Conservation (phyloP, 2,797 vertebrate species). For the Capromys pilorides region DNA sequence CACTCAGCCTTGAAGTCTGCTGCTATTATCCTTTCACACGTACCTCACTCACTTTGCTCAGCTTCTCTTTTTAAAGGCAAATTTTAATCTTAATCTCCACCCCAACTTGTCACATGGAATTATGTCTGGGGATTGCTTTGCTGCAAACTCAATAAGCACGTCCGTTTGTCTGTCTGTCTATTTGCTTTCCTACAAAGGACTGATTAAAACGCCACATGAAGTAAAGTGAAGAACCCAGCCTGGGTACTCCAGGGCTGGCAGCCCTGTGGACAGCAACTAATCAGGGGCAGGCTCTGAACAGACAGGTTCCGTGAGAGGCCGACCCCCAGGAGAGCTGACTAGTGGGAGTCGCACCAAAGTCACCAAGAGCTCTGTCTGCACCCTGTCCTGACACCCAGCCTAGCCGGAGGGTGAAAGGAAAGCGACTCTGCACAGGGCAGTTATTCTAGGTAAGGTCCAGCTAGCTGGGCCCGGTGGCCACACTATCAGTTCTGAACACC, state of each 20-base stretch:
- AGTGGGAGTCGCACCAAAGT: background rate
- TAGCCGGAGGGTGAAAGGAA: background rate
- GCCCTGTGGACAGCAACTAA: background rate
- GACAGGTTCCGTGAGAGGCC: background rate
- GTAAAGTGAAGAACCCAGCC: background rate
- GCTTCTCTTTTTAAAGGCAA: background rate
- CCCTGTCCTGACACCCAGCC: background rate
- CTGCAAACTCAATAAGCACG: background rate
- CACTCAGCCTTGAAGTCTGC: background rate
- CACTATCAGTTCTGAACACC: background rate
- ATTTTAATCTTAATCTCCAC: background rate
- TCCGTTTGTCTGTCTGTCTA: background rate
- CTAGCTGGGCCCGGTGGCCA: background rate
- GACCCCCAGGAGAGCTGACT: background rate
- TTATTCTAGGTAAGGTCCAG: background rate
- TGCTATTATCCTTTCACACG: background rate
- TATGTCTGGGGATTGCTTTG: background rate
- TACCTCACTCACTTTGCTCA: background rate
- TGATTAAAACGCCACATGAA: background rate
- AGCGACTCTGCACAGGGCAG: background rate
- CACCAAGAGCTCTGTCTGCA: background rate
- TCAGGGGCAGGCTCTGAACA: background rate
- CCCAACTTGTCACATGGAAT: background rate
- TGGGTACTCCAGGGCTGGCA: background rate
- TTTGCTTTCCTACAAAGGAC: slow-evolving; percentile 1